Evolutionary conservation across 2,113 vertebrate species (phyloP).

Genomic region (Clarias macrocephalus): DNA sequence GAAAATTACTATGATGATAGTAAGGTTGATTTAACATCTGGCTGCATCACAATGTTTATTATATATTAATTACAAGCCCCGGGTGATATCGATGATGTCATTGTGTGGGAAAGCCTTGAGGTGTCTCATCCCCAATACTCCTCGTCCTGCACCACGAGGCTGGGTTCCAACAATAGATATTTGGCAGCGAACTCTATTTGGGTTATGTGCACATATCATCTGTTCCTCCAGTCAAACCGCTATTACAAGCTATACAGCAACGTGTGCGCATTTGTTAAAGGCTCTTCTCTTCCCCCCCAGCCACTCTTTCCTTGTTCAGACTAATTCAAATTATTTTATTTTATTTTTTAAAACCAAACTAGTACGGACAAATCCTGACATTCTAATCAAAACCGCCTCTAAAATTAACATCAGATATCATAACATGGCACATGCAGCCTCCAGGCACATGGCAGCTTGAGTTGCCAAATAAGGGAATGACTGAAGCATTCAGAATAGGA

Average conservation of each 20-base stretch:
- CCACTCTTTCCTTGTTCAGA: background rate
- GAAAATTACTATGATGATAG: background rate
- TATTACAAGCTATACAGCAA: background rate
- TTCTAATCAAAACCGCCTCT: background rate
- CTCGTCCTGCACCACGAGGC: constrained; percentile 3
- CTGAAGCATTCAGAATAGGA: constrained; percentile 55
- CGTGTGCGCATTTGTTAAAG: background rate
- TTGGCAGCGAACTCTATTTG: constrained; percentile 45
- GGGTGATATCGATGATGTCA: constrained; percentile 12
- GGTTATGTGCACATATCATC: constrained; percentile 13
- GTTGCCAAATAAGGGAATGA: constrained; percentile 64
- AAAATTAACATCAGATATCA: constrained; percentile 17
- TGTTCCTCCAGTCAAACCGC: background rate
- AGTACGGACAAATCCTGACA: background rate
- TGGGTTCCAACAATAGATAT: constrained; percentile 29
- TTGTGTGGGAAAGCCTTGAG: constrained; percentile 16
- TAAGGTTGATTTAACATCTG: background rate
- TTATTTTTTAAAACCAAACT: background rate
- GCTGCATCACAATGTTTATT: background rate
- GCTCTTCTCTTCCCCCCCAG: background rate
- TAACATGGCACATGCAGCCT: constrained; percentile 38
- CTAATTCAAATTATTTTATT: constrained; percentile 4
- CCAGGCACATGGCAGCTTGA: constrained; percentile 32
- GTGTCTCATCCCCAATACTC: constrained; percentile 40
- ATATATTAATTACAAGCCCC: background rate